Conservation (phyloP, 2,888 invertebrate species). For the Iselma pallidipennis region DNA sequence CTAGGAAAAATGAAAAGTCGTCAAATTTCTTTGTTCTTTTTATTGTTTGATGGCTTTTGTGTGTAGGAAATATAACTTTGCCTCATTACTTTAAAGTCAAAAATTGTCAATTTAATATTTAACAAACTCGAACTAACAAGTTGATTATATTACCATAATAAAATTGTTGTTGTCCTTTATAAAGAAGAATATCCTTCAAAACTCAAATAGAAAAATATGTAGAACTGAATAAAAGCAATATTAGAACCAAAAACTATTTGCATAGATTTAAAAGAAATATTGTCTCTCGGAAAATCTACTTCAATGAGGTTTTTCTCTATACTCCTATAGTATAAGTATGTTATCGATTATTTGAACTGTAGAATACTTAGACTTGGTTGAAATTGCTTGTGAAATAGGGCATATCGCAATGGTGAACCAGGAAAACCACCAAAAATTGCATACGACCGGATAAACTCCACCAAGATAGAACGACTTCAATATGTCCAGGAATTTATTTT, state of each 20-base stretch:
- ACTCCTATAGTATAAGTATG: neutral
- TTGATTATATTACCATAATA: neutral
- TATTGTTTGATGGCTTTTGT: conserved; percentile 8
- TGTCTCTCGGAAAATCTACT: neutral
- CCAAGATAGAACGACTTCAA: conserved; percentile 5
- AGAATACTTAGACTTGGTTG: neutral
- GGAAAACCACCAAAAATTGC: neutral
- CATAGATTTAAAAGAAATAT: conserved; percentile 1
- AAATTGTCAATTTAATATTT: neutral
- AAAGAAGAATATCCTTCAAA: neutral
- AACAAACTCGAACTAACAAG: neutral
- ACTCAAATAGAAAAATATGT: neutral
- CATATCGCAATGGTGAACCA: neutral
- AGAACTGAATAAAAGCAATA: neutral
- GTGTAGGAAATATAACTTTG: neutral
- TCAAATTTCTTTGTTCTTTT: conserved; percentile 16
- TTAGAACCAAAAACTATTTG: neutral
- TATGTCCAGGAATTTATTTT: conserved; percentile 10
- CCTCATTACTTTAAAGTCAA: neutral
- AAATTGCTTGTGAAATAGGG: neutral
- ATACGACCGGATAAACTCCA: conserved; percentile 4
- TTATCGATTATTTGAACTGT: neutral
- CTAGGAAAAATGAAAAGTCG: neutral
- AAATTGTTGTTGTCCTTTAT: neutral
- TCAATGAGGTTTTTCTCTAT: neutral